Evolutionary conservation across 2,888 invertebrate genomes (phyloP).

Genomic region (Mythimna lalbum): DNA sequence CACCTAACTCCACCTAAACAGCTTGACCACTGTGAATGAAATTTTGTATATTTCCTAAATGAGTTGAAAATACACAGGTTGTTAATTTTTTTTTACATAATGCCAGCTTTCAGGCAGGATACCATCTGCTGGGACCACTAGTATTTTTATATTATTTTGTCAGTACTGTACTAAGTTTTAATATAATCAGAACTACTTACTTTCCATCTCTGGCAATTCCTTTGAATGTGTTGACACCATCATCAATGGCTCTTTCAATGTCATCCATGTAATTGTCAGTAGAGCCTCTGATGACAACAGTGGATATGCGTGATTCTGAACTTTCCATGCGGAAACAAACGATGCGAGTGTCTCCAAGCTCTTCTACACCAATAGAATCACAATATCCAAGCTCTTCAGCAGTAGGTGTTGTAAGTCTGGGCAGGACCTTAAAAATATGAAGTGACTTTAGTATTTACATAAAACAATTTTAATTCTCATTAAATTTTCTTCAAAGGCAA

Average conservation of each 20-base stretch:
- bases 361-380: constrained; percentile 96
- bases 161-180: not conserved
- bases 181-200: constrained; percentile 67
- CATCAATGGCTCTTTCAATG: constrained; percentile 99
- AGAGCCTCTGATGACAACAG: constrained; percentile 98
- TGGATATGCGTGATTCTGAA: constrained; percentile 96
- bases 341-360: constrained; percentile 98
- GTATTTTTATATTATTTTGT: not conserved
- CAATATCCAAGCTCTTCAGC: constrained; percentile 98
- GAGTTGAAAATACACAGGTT: too few relatives aligned
- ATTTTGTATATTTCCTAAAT: too few relatives aligned
- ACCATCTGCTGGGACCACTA: too few relatives aligned
- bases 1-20: too few relatives aligned
- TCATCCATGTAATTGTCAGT: constrained; percentile 99
- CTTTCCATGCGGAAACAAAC: constrained; percentile 98
- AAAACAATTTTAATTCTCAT: not conserved
- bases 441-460: not conserved
- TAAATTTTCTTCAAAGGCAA: not conserved
- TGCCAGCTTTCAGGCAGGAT: too few relatives aligned
- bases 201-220: constrained; percentile 94
- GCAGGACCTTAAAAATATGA: constrained; percentile 85
- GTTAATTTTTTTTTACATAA: too few relatives aligned
- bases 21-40: too few relatives aligned
- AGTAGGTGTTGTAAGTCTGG: constrained; percentile 94
- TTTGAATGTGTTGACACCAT: constrained; percentile 99